A percentile compares a stretch with the other conserved stretches of the same genome.
Conservation (phyloP, 2,113 vertebrate species). For the Corapipo altera region DNA sequence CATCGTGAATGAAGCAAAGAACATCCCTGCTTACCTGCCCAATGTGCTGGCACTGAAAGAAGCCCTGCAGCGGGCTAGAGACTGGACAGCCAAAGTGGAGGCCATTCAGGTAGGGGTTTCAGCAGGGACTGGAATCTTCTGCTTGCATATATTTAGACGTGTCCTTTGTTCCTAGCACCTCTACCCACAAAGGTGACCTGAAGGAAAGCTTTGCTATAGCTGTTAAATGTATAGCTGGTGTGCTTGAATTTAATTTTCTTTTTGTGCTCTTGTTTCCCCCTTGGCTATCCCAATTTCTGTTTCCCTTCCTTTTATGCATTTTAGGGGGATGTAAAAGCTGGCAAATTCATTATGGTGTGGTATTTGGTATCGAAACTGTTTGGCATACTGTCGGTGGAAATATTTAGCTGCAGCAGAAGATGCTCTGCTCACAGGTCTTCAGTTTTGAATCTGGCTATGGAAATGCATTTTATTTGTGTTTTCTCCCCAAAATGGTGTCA, state of each 20-base stretch:
- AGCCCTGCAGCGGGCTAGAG: conserved; percentile 92
- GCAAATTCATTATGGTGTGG: not conserved
- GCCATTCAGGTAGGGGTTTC: conserved; percentile 86
- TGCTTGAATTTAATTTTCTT: not conserved
- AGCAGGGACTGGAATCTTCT: not conserved
- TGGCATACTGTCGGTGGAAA: not conserved
- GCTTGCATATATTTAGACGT: not conserved
- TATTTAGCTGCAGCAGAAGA: not conserved
- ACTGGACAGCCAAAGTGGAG: conserved; percentile 94
- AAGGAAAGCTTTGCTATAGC: not conserved
- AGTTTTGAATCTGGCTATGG: not conserved
- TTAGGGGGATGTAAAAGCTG: not conserved
- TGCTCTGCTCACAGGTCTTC: not conserved
- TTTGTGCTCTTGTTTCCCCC: not conserved
- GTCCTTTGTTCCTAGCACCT: not conserved
- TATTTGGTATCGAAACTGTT: not conserved
- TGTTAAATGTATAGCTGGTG: not conserved
- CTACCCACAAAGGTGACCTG: not conserved
- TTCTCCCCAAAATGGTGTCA: not conserved
- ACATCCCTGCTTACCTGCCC: conserved; percentile 95
- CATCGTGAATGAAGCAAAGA: conserved; percentile 92
- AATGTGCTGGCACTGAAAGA: conserved; percentile 93
- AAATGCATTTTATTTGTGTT: not conserved
- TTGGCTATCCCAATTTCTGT: not conserved
- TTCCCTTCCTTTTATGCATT: not conserved